phyloP scores from a whole-genome alignment of 2,113 vertebrate genomes.

The Scalopus aquaticus region DNA sequence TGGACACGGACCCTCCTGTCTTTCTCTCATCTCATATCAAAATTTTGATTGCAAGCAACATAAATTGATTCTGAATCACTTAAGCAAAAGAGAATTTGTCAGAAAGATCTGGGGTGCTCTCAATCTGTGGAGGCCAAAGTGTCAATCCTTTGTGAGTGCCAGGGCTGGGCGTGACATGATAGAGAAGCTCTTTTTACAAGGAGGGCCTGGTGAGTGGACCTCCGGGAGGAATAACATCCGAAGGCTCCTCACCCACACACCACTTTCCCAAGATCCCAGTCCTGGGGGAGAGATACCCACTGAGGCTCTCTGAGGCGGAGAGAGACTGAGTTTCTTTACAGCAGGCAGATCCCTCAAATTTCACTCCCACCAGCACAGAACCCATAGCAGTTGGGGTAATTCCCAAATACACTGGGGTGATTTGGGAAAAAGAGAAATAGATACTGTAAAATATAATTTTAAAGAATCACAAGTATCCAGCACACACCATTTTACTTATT shows the following conservation, averaged over 20 bases:
- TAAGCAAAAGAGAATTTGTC: background rate
- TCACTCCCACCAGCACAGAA: background rate
- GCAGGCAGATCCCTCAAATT: background rate
- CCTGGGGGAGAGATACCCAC: background rate
- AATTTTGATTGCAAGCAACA: background rate
- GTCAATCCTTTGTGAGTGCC: background rate
- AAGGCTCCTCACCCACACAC: background rate
- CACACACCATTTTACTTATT: background rate
- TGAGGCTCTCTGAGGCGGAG: background rate
- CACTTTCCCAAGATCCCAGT: background rate
- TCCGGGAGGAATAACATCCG: background rate
- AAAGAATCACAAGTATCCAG: background rate
- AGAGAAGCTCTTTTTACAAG: background rate
- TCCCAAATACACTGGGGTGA: background rate
- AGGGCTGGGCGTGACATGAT: background rate
- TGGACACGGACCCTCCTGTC: background rate
- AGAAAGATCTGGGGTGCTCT: background rate
- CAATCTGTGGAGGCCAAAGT: background rate
- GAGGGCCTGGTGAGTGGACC: background rate
- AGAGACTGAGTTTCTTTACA: background rate
- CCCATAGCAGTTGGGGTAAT: background rate
- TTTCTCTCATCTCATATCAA: background rate
- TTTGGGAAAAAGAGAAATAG: background rate
- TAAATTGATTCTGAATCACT: background rate
- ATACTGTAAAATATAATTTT: background rate